These are phyloP conservation scores for Pseudomyrmex flavicornis DNA, from an alignment of 1,140 invertebrate genomes.

Conservation along the genomic window DNA sequence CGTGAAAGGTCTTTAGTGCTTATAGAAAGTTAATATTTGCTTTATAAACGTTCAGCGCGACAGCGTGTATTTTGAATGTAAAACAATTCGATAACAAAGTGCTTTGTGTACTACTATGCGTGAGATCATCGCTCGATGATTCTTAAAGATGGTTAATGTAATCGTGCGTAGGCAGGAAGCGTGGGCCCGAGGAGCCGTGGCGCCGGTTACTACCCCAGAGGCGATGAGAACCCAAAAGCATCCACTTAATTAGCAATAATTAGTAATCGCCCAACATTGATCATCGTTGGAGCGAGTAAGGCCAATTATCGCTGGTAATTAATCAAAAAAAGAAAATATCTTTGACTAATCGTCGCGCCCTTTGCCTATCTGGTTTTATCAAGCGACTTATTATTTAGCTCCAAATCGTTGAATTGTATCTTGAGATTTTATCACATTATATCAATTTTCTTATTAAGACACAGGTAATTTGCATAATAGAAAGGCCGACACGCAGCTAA, in stretches of 20 bases:
- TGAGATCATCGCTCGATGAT: slow-evolving; percentile 35
- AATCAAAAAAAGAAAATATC: slow-evolving; percentile 25
- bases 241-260: slow-evolving; percentile 80
- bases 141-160: slow-evolving; percentile 63
- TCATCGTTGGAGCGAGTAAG: slow-evolving; percentile 62
- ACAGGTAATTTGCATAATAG: background rate
- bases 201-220: slow-evolving; percentile 72
- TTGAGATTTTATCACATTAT: slow-evolving; percentile 22
- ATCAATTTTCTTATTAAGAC: background rate
- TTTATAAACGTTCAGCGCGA: slow-evolving; percentile 4
- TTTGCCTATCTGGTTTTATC: slow-evolving; percentile 37
- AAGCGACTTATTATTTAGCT: slow-evolving; percentile 73
- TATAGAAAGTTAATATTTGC: slow-evolving; percentile 41
- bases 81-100: slow-evolving; percentile 39
- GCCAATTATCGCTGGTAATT: slow-evolving; percentile 73
- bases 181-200: slow-evolving; percentile 62
- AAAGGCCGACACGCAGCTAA: background rate
- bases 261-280: slow-evolving; percentile 74
- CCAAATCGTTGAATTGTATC: background rate
- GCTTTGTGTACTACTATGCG: slow-evolving; percentile 33
- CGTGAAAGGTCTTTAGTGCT: background rate
- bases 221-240: slow-evolving; percentile 70
- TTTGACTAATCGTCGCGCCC: slow-evolving; percentile 57
- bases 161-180: slow-evolving; percentile 66
- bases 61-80: slow-evolving; percentile 5